These are phyloP conservation scores for Thymelicus lineola DNA, from an alignment of 2,888 invertebrate species.

Conservation along the genomic window DNA sequence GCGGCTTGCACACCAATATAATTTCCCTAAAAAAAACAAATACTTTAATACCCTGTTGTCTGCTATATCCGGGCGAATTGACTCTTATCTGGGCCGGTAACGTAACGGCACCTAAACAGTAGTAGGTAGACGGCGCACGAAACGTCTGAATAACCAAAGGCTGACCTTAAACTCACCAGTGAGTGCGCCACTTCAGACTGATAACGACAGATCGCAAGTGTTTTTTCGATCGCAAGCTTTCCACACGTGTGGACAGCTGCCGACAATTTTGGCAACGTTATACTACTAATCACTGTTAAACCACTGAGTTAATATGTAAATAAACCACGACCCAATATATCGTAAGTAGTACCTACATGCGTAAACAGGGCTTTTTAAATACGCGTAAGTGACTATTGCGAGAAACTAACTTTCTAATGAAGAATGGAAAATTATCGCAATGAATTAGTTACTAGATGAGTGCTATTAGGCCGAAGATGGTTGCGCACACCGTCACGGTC, in stretches of 20 bases:
- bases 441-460: conserved; percentile 50
- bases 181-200: conserved; percentile 47
- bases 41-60: conserved; percentile 22
- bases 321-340: background rate
- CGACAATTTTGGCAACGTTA: conserved; percentile 17
- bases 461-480: conserved; percentile 68
- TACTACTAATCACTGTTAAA: conserved; percentile 4
- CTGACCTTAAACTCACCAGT: conserved; percentile 60
- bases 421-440: conserved; percentile 57
- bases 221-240: too few relatives aligned
- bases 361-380: conserved; percentile 6
- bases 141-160: conserved; percentile 60
- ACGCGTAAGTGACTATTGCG: conserved; percentile 23
- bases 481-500: conserved; percentile 72
- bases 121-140: conserved; percentile 56
- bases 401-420: conserved; percentile 42
- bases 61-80: conserved; percentile 61
- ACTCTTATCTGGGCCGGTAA: conserved; percentile 71
- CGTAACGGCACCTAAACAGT: conserved; percentile 74
- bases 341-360: too few relatives aligned
- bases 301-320: conserved; percentile 7
- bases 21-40: conserved; percentile 39
- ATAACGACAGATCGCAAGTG: conserved; percentile 44
- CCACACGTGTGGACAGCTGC: conserved; percentile 20
- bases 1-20: conserved; percentile 13